phyloP scores from a whole-genome alignment of 2,888 invertebrate species.

The Stratiomys singularior region DNA sequence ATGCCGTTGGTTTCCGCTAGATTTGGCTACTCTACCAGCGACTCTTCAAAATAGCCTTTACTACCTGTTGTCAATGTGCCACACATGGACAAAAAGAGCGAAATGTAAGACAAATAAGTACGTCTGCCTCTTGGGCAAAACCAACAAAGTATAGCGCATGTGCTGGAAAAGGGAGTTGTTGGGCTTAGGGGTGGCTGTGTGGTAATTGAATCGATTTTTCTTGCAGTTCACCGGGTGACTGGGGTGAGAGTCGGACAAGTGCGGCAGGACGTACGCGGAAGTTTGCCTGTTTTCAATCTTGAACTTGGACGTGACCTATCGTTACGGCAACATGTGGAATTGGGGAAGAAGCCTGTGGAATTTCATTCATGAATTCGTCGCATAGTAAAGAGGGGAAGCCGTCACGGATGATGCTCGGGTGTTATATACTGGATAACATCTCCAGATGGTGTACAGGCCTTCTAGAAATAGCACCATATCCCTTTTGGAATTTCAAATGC shows the following conservation, averaged over 20 bases:
- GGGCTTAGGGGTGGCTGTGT: not conserved
- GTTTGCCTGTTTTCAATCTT: slow-evolving; percentile 11
- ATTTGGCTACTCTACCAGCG: not conserved
- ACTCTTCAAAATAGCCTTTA: slow-evolving; percentile 10
- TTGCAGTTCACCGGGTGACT: not conserved
- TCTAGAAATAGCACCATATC: too few species aligned
- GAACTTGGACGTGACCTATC: slow-evolving; percentile 44
- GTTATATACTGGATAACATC: too few species aligned
- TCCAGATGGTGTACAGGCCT: too few species aligned
- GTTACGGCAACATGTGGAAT: slow-evolving; percentile 5
- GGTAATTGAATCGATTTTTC: slow-evolving; percentile 32
- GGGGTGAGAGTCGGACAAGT: too few species aligned
- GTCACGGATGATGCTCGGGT: not conserved
- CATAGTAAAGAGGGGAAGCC: not conserved
- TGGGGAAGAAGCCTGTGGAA: not conserved
- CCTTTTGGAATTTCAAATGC: too few species aligned
- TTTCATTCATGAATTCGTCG: slow-evolving; percentile 23
- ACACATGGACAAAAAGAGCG: not conserved
- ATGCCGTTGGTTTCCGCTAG: not conserved
- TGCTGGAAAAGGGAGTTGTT: not conserved
- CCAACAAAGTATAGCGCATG: not conserved
- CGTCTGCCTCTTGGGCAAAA: not conserved
- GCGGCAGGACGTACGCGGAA: not conserved
- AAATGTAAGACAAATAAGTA: not conserved
- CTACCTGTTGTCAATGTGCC: slow-evolving; percentile 22